A percentile compares a stretch with the other conserved stretches of the same genome.
These are phyloP conservation scores for fruit fly (Drosophila melanogaster) DNA, from an alignment of 1,140 invertebrate genomes.

Conservation along the genomic window Release_6_plus_ISO1_MT NT_033779.5:6073501-6074000, in stretches of 20 bases:
- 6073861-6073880: constrained; percentile 36
- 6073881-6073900: constrained; percentile 61
- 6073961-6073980: not conserved
- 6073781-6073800: constrained; percentile 40
- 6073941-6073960: constrained; percentile 44
- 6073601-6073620: constrained; percentile 5
- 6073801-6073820: constrained; percentile 21
- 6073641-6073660: constrained; percentile 32
- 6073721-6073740: constrained; percentile 20
- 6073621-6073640: constrained; percentile 8
- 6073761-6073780: constrained; percentile 64
- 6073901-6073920: constrained; percentile 54
- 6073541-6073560: constrained; percentile 16
- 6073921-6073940: constrained; percentile 40
- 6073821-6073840: constrained; percentile 30
- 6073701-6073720: constrained; percentile 11
- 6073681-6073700: not conserved
- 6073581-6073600: constrained; percentile 24
- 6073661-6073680: constrained; percentile 22
- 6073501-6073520: constrained; percentile 44
- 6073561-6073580: constrained; percentile 39
- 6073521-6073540: constrained; percentile 13
- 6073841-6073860: constrained; percentile 14
- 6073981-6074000: too few relatives aligned
- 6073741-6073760: constrained; percentile 4